Base-by-base conservation (phyloP, 2,797 vertebrate species). In the Pseudomugil gertrudae region DNA sequence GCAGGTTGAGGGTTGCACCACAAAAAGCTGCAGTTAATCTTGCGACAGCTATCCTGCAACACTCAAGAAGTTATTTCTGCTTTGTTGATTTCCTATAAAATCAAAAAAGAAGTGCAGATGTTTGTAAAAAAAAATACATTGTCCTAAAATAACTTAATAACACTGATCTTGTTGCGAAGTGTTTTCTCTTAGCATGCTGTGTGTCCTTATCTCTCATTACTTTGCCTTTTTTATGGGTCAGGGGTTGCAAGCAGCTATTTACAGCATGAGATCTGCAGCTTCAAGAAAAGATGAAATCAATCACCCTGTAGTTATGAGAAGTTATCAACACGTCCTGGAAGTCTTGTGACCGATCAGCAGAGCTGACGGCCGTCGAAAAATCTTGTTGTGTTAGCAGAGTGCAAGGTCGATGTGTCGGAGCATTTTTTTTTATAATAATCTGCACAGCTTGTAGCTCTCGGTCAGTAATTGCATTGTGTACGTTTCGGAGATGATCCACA, bases 401-500 rank as follows among this genome's bases (percentile, higher is more conserved):
- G n/a, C n/a, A 21, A 45, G 43, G 43, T 21, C 3, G n/a, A 21
- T 3, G 43, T 45, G 43, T 45, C 43, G 2, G 43, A 21, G 19
- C 24, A 17, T n/a, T 11, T 8, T 35, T 6, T 43, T 38, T 30
- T 50, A n/a, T n/a, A 1, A 53, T 27, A 11, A 15, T 52, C n/a
- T 67, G 11, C 27, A 24, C 7, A n/a, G 3, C 13, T 75, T 58
- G 19, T n/a, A 5, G 48, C 61, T 60, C 56, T 62, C 7, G 27
- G 56, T 3, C 6, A 19, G 48, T 63, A 35, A 73, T 56, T 70
- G 69, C 54, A 23, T 59, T 35, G 38, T 54, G 33, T 62, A 66
- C 5, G n/a, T 74, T 62, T 76, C 29, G 36, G 4, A 32, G 56
- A 74, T 84, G 84, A 67, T 75, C 55, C 53, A 67, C 80, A 85